Evolutionary conservation across 2,113 vertebrate species (phyloP), one percentile per base, ranked within the genome.

Genomic region (Athene cunicularia): DNA sequence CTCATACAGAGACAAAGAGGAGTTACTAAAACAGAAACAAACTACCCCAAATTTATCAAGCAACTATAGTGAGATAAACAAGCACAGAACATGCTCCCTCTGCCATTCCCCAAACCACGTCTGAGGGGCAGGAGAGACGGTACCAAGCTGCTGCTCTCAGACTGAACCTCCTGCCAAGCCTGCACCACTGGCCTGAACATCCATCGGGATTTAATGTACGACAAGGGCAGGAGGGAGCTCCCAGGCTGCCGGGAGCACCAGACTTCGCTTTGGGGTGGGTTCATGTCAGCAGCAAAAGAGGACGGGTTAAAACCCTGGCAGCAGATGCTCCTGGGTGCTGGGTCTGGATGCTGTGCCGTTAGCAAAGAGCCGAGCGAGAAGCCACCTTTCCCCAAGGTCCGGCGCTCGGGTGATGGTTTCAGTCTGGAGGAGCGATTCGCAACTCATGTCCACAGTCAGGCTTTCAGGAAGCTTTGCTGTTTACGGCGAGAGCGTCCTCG

Each of bases 191-290:
- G 21, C 53, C 41, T 13, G 33, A 84, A 18, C 27, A 19, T 21
- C 6, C 12, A 4, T 3, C 1, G 1, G 9, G 55, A 41, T 7
- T 35, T 13, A 6, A 9, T 14, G 1, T 2, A 2, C 27, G 26
- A 4, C 11, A 16, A 64, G 59, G 24, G 63, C 22, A 60, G 43
- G n/a, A 39, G 33, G 32, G 64, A 60, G 24, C 5, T 60, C 28
- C 37, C 43, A 26, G 67, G 14, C 22, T 45, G 35, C 19, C 9
- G 22, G 32, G 33, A 56, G 30, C 15, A 8, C 18, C 14, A 5
- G 8, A 6, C 32, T 74, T 52, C 22, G 58, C 30, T 39, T 50
- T n/a, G 63, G 22, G 26, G 0, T 1, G 12, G 15, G 20, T 53
- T 62, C 24, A 2, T 49, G 18, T 47, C 74, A 53, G 39, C n/a